phyloP scores from a whole-genome alignment of 2,797 vertebrate species.

The Phataginus tricuspis region DNA sequence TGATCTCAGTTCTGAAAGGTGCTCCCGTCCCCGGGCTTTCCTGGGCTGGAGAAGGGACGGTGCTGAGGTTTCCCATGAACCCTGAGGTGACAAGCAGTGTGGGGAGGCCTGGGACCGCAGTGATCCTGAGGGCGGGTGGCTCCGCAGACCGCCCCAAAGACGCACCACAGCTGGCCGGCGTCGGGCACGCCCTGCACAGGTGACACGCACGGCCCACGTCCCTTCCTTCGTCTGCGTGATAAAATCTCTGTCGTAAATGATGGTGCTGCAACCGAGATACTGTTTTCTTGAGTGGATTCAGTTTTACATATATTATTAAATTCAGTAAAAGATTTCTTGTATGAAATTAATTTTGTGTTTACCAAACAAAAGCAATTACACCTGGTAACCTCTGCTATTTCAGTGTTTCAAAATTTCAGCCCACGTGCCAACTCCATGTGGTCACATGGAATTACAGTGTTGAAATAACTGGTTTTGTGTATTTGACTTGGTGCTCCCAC shows the following conservation, averaged over 20 bases:
- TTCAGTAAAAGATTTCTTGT: not conserved
- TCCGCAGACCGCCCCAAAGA: rapidly evolving
- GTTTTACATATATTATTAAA: not conserved
- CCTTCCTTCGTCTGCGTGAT: not conserved
- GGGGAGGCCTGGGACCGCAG: too few relatives aligned
- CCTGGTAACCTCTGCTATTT: not conserved
- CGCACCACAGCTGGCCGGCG: too few relatives aligned
- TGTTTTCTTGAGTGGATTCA: not conserved
- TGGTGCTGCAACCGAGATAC: not conserved
- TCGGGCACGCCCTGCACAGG: rapidly evolving
- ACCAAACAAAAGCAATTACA: not conserved
- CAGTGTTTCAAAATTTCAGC: not conserved
- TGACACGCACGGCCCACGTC: not conserved
- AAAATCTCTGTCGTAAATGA: not conserved
- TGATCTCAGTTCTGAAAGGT: not conserved
- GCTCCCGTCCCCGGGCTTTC: not conserved
- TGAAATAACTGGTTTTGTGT: not conserved
- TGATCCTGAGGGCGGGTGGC: not conserved
- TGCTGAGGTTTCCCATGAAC: too few relatives aligned
- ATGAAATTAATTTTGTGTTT: not conserved
- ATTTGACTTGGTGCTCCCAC: not conserved
- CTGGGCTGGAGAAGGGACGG: not conserved
- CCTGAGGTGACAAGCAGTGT: too few relatives aligned
- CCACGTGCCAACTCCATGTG: not conserved
- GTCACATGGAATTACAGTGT: not conserved